phyloP scores from a whole-genome alignment of 2,113 vertebrate species.

The Daboia siamensis region DNA sequence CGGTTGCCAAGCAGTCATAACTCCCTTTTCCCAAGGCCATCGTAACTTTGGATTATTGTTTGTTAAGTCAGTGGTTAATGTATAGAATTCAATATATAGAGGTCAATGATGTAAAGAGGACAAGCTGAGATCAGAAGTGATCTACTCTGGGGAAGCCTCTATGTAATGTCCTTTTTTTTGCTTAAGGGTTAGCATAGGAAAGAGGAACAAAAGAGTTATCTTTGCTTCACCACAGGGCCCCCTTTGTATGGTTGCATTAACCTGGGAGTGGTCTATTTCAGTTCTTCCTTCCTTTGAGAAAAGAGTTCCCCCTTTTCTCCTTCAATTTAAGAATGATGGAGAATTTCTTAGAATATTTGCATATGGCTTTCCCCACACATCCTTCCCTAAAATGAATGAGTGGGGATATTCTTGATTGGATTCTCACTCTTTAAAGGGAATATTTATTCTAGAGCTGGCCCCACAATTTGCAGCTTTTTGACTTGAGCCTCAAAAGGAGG shows the following conservation, averaged over 20 bases:
- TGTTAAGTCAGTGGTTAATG: neutral
- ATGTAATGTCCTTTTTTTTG: neutral
- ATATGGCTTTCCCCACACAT: neutral
- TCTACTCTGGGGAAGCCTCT: neutral
- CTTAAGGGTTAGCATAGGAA: neutral
- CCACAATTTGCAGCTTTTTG: neutral
- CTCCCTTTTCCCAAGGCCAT: neutral
- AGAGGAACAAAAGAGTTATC: neutral
- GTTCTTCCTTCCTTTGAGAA: neutral
- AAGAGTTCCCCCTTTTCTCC: neutral
- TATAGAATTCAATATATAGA: too few species aligned
- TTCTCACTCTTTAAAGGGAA: neutral
- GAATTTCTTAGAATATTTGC: neutral
- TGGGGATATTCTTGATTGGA: neutral
- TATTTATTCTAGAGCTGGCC: neutral
- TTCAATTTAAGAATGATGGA: neutral
- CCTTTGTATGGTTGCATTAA: neutral
- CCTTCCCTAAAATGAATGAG: neutral
- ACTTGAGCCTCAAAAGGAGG: neutral
- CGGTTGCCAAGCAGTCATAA: neutral
- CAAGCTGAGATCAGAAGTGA: neutral
- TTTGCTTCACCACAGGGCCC: neutral
- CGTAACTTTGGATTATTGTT: neutral
- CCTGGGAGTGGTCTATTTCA: neutral
- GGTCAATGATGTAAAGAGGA: neutral